Conservation (phyloP, 2,797 vertebrate species). For the Lindbergichthys nudifrons region DNA sequence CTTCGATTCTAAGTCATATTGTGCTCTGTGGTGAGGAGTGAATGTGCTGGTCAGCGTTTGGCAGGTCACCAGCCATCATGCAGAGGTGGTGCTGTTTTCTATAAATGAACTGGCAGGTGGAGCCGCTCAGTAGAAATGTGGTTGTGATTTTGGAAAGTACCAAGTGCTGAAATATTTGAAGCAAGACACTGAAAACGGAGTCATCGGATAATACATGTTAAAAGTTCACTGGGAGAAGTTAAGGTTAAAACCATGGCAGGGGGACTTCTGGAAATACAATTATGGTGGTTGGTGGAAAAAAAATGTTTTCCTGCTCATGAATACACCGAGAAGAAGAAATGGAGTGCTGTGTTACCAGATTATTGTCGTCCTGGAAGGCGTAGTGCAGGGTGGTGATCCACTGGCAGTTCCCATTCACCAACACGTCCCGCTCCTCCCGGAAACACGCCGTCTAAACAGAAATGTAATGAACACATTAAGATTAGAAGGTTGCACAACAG, state of each 20-base stretch:
- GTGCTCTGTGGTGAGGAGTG: slow-evolving; percentile 42
- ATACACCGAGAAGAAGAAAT: neutral
- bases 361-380: slow-evolving; percentile 98
- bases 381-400: slow-evolving; percentile 99
- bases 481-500: neutral
- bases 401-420: slow-evolving; percentile 97
- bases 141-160: slow-evolving; percentile 15
- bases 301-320: neutral
- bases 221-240: neutral
- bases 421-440: slow-evolving; percentile 96
- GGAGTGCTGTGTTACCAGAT: slow-evolving; percentile 86
- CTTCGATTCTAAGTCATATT: slow-evolving; percentile 41
- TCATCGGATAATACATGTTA: slow-evolving; percentile 6
- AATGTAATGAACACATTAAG: neutral
- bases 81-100: slow-evolving; percentile 24
- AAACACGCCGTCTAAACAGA: slow-evolving; percentile 94
- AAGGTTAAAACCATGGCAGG: neutral
- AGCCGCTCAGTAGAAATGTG: slow-evolving; percentile 16
- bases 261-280: slow-evolving; percentile 8
- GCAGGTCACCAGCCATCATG: slow-evolving; percentile 26
- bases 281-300: neutral
- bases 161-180: slow-evolving; percentile 22
- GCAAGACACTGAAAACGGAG: neutral
- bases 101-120: slow-evolving; percentile 38
- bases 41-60: slow-evolving; percentile 46